Evolutionary conservation across 1,140 invertebrate genomes (phyloP), one percentile per base, ranked within the genome.

Genomic region (Mizuhopecten yessoensis): DNA sequence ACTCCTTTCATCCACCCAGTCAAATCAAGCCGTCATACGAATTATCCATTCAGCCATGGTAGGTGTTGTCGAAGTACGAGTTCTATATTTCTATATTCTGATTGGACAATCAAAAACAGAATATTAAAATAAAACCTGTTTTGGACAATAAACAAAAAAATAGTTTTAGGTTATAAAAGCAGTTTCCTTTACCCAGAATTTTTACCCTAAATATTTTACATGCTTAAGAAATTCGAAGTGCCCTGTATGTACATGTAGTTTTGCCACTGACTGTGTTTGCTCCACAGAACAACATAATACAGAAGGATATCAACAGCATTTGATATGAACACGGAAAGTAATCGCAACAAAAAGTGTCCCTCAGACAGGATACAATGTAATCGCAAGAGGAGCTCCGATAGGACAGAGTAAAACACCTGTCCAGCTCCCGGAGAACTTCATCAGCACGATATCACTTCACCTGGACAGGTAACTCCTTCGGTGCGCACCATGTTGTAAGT

Each of bases 201-300:
- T 29, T 75, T 17, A 75, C 23, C 57, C 57, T 17, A 3, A 29
- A 17, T 29, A n/a, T 17, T 75, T 75, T 45, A 7, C 42, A 45
- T 45, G 42, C 17, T 45, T 45, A 45, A 45, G 42, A 45, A 45
- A 75, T 75, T 75, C 57, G 5, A 75, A 75, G 57, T 29, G 29
- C 57, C n/a, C 57, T 75, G n/a, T 75, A 75, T 75, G 57, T 75
- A 75, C 57, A 75, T 75, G 57, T 75, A 17, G 57, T 75, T 75
- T 75, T 75, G 57, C 57, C 57, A 75, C 29, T 75, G 57, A 75
- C 23, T 75, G 57, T 75, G 57, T 75, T 75, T 75, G 57, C 57
- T 75, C 57, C 57, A 75, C 57, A 75, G 57, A 75, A 75, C 57
- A 75, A 75, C 57, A 7, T 29, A 75, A 75, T 1, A 75, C n/a